A percentile compares a stretch with the other conserved stretches of the same genome.
Conservation (phyloP, 2,113 vertebrate genomes). For the Aptenodytes forsteri region DNA sequence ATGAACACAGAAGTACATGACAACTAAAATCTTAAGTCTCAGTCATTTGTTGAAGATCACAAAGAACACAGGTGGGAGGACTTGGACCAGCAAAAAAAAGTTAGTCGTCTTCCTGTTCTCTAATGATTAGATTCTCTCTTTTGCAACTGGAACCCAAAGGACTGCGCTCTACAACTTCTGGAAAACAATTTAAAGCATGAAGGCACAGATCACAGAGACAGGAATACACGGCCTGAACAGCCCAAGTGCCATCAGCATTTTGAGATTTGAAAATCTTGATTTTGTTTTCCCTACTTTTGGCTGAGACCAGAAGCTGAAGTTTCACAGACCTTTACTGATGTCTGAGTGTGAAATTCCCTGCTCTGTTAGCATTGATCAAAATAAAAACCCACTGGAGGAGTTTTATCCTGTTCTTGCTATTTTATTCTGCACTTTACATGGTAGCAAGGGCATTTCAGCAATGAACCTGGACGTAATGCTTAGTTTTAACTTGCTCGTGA, state of each 20-base stretch:
- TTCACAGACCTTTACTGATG: background rate
- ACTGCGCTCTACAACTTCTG: background rate
- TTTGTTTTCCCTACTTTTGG: background rate
- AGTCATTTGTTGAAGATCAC: background rate
- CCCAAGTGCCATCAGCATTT: background rate
- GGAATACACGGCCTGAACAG: background rate
- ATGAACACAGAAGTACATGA: background rate
- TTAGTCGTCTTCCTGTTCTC: background rate
- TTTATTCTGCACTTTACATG: background rate
- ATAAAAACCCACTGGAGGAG: background rate
- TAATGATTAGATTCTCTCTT: background rate
- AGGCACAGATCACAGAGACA: background rate
- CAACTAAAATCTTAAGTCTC: background rate
- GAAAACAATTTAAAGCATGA: background rate
- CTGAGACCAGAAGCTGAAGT: background rate
- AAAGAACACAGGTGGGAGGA: background rate
- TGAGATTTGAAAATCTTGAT: background rate
- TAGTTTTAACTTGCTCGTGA: conserved; percentile 60
- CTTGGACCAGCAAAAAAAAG: background rate
- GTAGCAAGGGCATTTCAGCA: conserved; percentile 14
- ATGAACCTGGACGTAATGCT: background rate
- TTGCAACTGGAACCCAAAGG: background rate
- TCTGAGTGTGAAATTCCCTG: background rate
- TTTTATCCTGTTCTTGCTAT: background rate
- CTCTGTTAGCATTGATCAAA: background rate